Base-by-base conservation (phyloP, 2,888 invertebrate species). In the Sesia apiformis region DNA sequence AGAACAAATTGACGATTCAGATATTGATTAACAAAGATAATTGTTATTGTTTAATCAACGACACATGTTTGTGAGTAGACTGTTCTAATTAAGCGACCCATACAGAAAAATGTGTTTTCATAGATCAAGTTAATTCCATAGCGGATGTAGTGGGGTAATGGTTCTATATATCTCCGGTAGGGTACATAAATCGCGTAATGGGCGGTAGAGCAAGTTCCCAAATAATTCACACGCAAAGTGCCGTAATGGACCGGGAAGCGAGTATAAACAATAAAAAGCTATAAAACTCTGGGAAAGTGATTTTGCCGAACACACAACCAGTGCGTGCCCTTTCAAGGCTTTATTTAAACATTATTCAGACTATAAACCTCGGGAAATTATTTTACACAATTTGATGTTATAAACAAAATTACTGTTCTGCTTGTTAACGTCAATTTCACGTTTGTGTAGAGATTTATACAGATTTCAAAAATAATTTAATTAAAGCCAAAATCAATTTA, bases 171-270 rank as follows among this genome's bases (percentile, higher is more conserved):
- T 46, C n/a, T n/a, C 23, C 4, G 46, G 23, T 8, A 46, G 38
- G 38, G 69, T 70, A 67, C 70, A 79, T 84, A 83, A 83, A 84
- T 85, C 77, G 72, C 60, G 66, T 81, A 82, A 80, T 78, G 82
- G 80, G 75, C 64, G 66, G 67, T 69, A 64, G 67, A 69, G 75
- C 75, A 72, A 77, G 72, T 81, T 80, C 77, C 76, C 78, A 76
- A 82, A 86, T 85, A 85, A 84, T 81, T 85, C 84, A 85, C 79
- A 67, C 72, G 65, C 65, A 76, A 79, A 83, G 76, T 75, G 72
- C 76, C 72, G 67, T 81, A 80, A 82, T 78, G 79, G 81, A 66
- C 67, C 63, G 65, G 67, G 70, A 69, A 66, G 67, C 63, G 74
- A 59, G 70, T 68, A 78, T 81, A 81, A 85, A 85, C 83, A 84